Evolutionary conservation across 2,797 vertebrate genomes (phyloP).

Genomic region (Leuciscus waleckii): DNA sequence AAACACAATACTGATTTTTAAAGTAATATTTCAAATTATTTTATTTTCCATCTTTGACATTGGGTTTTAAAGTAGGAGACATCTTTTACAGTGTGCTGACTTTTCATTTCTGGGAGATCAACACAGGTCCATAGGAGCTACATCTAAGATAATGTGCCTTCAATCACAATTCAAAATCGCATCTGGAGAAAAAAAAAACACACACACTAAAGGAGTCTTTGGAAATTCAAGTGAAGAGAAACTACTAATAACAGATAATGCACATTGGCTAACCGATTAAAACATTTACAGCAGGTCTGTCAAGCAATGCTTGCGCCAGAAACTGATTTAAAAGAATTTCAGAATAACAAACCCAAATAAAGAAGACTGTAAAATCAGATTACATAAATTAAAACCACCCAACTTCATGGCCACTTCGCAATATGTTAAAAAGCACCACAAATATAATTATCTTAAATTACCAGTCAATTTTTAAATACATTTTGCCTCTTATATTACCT

Average conservation of each 20-base stretch:
- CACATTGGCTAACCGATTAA: neutral
- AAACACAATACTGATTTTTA: neutral
- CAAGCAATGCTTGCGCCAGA: neutral
- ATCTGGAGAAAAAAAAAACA: neutral
- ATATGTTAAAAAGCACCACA: constrained; percentile 42
- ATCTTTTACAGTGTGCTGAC: constrained; percentile 53
- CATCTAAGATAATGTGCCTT: constrained; percentile 25
- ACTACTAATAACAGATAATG: constrained; percentile 10
- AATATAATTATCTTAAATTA: constrained; percentile 17
- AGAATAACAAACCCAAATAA: constrained; percentile 17
- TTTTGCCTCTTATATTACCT: constrained; percentile 33
- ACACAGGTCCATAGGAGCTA: constrained; percentile 24
- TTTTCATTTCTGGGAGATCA: constrained; percentile 28
- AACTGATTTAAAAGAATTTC: neutral
- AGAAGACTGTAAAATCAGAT: neutral
- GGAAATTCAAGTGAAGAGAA: constrained; percentile 32
- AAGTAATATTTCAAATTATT: constrained; percentile 28
- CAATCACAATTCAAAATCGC: neutral
- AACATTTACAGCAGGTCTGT: constrained; percentile 33
- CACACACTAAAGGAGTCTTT: constrained; percentile 8
- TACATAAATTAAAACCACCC: constrained; percentile 22
- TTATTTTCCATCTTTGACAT: constrained; percentile 51
- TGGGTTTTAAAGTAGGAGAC: constrained; percentile 43
- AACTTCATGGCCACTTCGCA: neutral
- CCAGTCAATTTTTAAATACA: constrained; percentile 43